These are phyloP conservation scores for Brachionus plicatilis DNA, from an alignment of 1,140 invertebrate species.

Conservation along the genomic window DNA sequence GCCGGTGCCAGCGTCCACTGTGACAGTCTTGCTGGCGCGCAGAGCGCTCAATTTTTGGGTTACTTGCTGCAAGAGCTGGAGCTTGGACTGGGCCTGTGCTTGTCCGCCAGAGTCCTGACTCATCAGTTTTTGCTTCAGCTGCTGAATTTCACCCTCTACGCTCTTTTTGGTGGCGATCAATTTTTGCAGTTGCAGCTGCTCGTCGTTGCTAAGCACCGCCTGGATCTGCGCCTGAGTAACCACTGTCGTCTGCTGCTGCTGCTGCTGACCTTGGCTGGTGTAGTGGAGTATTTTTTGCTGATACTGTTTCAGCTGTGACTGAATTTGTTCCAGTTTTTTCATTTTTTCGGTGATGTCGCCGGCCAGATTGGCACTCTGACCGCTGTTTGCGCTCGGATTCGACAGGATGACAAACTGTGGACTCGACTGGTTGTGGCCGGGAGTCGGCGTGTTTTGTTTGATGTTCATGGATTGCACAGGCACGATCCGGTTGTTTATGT, in stretches of 20 bases:
- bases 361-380: neutral
- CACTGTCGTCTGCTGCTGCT: neutral
- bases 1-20: neutral
- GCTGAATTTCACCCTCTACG: slow-evolving; percentile 10
- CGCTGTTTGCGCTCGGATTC: neutral
- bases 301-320: slow-evolving; percentile 19
- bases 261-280: neutral
- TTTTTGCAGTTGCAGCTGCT: slow-evolving; percentile 30
- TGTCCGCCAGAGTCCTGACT: neutral
- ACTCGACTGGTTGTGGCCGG: neutral
- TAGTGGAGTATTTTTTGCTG: neutral
- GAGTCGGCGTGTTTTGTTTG: neutral
- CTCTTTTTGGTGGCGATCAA: neutral
- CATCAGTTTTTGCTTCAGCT: slow-evolving; percentile 6
- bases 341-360: slow-evolving; percentile 32
- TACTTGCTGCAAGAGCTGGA: slow-evolving; percentile 12
- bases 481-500: slow-evolving; percentile 27
- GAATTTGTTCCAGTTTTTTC: slow-evolving; percentile 39
- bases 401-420: neutral
- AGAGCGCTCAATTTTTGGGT: slow-evolving; percentile 6
- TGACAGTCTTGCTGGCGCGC: neutral
- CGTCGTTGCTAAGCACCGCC: neutral
- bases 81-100: neutral
- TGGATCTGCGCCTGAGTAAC: slow-evolving; percentile 18
- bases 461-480: slow-evolving; percentile 31